Evolutionary conservation across 2,797 vertebrate genomes (phyloP), one percentile per base, ranked within the genome.

Genomic region (Strix occidentalis): DNA sequence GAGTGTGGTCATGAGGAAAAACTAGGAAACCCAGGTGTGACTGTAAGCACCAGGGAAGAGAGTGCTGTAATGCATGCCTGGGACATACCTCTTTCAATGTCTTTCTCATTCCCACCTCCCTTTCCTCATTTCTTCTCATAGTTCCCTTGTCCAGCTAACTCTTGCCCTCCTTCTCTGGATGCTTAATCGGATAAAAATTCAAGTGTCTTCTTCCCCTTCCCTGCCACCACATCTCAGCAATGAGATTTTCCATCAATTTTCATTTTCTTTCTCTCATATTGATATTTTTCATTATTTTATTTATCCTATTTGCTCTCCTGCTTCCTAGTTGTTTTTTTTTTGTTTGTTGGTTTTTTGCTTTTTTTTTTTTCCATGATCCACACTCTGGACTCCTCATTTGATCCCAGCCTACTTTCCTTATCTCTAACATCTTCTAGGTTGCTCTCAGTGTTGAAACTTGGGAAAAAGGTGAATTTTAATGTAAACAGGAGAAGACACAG

Each of bases 21-120:
- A 16, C 51, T 19, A 54, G 48, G 33, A 84, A 90, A 74, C 2
- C 1, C 4, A 33, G 13, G 28, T 71, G 21, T 68, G 65, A 57
- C 21, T 3, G 5, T n/a, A 87, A 41, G 28, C n/a, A 57, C 12
- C n/a, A 35, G 35, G n/a, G 31, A 74, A 56, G 26, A 88, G 3
- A 17, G 26, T 56, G 35, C 43, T 74, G 20, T 45, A 77, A 43
- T 35, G 1, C 10, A 11, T 53, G 15, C 5, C 31, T 77, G 51
- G 6, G 29, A 35, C 2, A 16, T 25, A n/a, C 0, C 0, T 41
- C 6, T 64, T 75, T 29, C 53, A 28, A 29, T 24, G 4, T 58
- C 16, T 82, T 83, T 70, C 31, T 76, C 1, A 1, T 46, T 77
- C 23, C 17, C n/a, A 69, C 16, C 16, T 31, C 23, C 14, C 14